Percentiles rank a stretch among this genome's conserved stretches.
These are phyloP conservation scores for Nebria brevicollis DNA, from an alignment of 2,888 invertebrate genomes.

Conservation along the genomic window DNA sequence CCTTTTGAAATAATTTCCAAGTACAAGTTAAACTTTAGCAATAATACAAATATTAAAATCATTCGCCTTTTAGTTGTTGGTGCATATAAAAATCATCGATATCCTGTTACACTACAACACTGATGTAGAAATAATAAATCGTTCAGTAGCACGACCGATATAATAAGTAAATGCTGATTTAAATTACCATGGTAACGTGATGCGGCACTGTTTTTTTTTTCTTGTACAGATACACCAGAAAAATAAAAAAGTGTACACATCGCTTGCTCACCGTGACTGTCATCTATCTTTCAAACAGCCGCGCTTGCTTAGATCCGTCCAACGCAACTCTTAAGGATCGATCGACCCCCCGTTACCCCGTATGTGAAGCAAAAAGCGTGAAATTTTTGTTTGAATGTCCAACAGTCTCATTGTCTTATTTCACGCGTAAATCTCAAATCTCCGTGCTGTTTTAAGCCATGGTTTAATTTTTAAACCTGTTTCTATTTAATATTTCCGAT, in stretches of 20 bases:
- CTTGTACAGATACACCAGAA: neutral
- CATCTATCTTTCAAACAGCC: conserved; percentile 6
- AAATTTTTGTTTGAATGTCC: conserved; percentile 35
- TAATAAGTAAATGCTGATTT: conserved; percentile 23
- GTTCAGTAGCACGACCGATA: conserved; percentile 14
- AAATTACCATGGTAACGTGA: conserved; percentile 29
- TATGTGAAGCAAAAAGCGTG: conserved; percentile 23
- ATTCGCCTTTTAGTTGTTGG: neutral
- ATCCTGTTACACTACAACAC: neutral
- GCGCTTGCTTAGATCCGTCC: conserved; percentile 13
- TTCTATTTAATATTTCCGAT: neutral
- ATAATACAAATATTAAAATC: neutral
- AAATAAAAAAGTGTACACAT: conserved; percentile 15
- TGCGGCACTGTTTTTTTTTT: conserved; percentile 9
- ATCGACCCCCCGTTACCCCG: neutral
- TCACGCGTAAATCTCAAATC: conserved; percentile 25
- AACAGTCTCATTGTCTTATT: conserved; percentile 41
- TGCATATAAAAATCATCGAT: neutral
- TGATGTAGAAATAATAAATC: neutral
- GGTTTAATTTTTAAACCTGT: conserved; percentile 12
- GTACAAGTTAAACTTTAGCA: neutral
- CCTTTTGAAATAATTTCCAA: neutral
- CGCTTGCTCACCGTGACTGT: conserved; percentile 31
- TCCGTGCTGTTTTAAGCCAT: conserved; percentile 3
- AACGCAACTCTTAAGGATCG: neutral